These are phyloP conservation scores for Notarius lentiginosus DNA, from an alignment of 2,113 vertebrate genomes.

Conservation along the genomic window DNA sequence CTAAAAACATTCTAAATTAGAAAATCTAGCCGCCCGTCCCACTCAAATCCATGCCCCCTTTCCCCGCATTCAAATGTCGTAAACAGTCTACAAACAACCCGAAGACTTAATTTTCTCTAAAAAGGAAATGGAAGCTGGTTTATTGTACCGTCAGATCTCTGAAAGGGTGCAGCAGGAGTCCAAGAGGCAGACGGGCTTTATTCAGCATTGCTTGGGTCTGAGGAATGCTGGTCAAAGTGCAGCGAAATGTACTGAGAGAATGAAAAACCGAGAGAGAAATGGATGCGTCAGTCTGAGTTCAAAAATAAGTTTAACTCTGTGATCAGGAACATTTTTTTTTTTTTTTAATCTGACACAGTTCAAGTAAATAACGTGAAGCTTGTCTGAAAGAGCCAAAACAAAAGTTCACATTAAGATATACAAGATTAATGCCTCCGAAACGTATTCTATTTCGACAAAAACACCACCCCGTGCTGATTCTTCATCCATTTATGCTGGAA, in stretches of 20 bases:
- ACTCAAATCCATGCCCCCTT: background rate
- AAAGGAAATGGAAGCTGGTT: background rate
- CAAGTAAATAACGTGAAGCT: background rate
- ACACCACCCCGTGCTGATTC: background rate
- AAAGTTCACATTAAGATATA: too few relatives aligned
- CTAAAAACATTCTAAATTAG: too few relatives aligned
- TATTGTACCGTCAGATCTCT: constrained; percentile 88
- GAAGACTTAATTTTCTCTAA: background rate
- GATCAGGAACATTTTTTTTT: background rate
- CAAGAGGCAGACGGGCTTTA: constrained; percentile 94
- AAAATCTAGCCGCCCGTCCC: too few relatives aligned
- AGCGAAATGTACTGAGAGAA: constrained; percentile 85
- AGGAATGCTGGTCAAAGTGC: constrained; percentile 90
- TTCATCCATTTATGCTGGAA: background rate
- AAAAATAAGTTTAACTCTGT: background rate
- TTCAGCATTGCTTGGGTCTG: constrained; percentile 93
- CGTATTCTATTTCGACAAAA: background rate
- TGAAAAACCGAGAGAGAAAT: background rate
- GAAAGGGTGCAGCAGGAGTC: constrained; percentile 93
- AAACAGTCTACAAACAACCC: background rate
- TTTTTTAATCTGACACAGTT: background rate
- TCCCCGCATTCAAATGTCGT: background rate
- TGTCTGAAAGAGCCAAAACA: background rate
- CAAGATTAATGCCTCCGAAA: too few relatives aligned
- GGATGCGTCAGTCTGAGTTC: background rate